Evolutionary conservation across 2,888 invertebrate species (phyloP), one percentile per base, ranked within the genome.

Genomic region (Folsomia candida): DNA sequence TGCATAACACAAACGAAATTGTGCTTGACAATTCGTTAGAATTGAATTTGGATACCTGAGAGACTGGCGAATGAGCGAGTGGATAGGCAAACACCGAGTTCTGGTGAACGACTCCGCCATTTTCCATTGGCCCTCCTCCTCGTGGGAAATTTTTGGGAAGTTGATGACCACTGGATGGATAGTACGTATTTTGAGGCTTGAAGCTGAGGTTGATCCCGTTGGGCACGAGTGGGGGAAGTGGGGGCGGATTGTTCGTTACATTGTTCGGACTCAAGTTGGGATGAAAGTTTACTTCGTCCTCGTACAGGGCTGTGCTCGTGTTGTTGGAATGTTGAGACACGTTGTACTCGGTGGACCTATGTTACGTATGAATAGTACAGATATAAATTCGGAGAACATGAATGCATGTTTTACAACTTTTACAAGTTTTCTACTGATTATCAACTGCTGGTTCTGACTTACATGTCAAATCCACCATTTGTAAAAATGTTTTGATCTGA

Each of bases 401-500:
- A n/a, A n/a, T n/a, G n/a, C n/a, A n/a, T n/a, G n/a, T n/a, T n/a
- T n/a, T n/a, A n/a, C n/a, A n/a, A n/a, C n/a, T n/a, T n/a, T n/a
- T n/a, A n/a, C n/a, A n/a, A n/a, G n/a, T n/a, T n/a, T n/a, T n/a
- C n/a, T n/a, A n/a, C n/a, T n/a, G n/a, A n/a, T n/a, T n/a, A n/a
- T n/a, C n/a, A n/a, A n/a, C n/a, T n/a, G n/a, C n/a, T n/a, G n/a
- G n/a, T n/a, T n/a, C n/a, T n/a, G n/a, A n/a, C n/a, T n/a, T n/a
- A 71, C 74, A 71, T 77, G 72, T 79, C 78, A 61, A 78, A 79
- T 3, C 76, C 78, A 9, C 75, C 76, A 66, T 78, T 79, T 18
- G 79, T 78, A 69, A 79, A 78, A 66, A 79, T 76, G 67, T 78
- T 78, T 69, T 79, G 79, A 70, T 78, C n/a, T n/a, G n/a, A n/a